A percentile compares a stretch with the other conserved stretches of the same genome.
Conservation (phyloP, 2,888 invertebrate genomes). For the Petrophora chlorosata region DNA sequence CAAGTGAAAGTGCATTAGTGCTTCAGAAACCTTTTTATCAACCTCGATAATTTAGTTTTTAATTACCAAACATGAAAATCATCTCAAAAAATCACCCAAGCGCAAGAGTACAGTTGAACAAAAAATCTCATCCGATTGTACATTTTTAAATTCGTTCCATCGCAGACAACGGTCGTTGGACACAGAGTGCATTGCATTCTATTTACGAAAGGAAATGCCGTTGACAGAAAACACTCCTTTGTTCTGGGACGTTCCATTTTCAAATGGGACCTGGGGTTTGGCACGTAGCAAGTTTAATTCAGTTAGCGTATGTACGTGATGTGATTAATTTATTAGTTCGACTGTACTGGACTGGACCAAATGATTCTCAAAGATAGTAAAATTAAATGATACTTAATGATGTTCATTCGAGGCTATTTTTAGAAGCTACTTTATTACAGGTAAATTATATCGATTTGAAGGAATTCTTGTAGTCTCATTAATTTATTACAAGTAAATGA, state of each 20-base stretch:
- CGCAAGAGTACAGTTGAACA: conserved; percentile 41
- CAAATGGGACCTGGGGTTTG: conserved; percentile 36
- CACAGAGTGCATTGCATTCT: conserved; percentile 61
- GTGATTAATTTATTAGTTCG: conserved; percentile 36
- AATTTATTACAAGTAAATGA: too few species aligned
- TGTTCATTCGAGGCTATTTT: not conserved
- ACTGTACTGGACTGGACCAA: conserved; percentile 16
- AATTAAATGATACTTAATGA: too few species aligned
- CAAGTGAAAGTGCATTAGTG: not conserved
- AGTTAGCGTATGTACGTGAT: conserved; percentile 31
- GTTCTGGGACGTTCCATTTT: conserved; percentile 52
- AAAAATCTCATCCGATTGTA: conserved; percentile 46
- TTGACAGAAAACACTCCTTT: conserved; percentile 75
- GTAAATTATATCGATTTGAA: not conserved
- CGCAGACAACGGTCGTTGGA: conserved; percentile 51
- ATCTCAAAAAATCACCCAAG: conserved; percentile 22
- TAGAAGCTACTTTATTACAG: not conserved
- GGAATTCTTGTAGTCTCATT: not conserved
- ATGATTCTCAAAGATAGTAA: too few species aligned
- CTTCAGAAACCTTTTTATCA: not conserved
- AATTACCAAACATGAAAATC: conserved; percentile 15
- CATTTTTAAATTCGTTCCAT: conserved; percentile 53
- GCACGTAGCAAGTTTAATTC: conserved; percentile 41
- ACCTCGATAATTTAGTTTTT: not conserved
- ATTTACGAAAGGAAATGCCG: conserved; percentile 72